Percentiles rank a stretch among this genome's conserved stretches.
These are phyloP conservation scores for Plagodis dolabraria DNA, from an alignment of 2,888 invertebrate genomes.

Conservation along the genomic window DNA sequence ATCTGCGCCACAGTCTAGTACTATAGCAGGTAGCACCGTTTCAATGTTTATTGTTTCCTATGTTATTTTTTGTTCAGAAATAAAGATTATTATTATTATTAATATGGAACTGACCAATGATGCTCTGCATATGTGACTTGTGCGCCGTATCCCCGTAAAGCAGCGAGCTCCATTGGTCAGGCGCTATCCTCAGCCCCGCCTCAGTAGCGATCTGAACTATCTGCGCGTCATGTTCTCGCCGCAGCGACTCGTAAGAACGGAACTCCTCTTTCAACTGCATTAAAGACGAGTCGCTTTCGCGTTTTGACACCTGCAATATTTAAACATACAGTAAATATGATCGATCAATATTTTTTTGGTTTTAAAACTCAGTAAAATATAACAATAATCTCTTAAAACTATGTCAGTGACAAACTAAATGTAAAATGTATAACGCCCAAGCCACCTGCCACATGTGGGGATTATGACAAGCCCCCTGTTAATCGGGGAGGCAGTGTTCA, in stretches of 20 bases:
- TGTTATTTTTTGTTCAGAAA: too few species aligned
- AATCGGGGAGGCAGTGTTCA: too few species aligned
- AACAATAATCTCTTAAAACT: too few species aligned
- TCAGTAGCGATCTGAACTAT: conserved; percentile 99
- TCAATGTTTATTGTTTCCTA: too few species aligned
- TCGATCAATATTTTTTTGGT: too few species aligned
- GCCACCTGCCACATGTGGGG: too few species aligned
- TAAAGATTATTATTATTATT: too few species aligned
- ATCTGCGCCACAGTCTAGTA: too few species aligned
- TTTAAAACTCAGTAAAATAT: too few species aligned
- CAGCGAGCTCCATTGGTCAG: conserved; percentile 99
- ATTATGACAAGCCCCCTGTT: too few species aligned
- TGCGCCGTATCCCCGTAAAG: conserved; percentile 97
- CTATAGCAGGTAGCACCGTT: too few species aligned
- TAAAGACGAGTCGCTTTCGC: conserved; percentile 97
- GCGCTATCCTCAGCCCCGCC: conserved; percentile 97
- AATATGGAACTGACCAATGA: conserved; percentile 1
- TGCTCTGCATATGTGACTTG: conserved; percentile 97
- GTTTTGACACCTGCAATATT: conserved; percentile 91
- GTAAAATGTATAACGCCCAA: too few species aligned
- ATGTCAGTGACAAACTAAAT: background rate
- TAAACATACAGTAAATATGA: background rate
- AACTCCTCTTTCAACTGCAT: conserved; percentile 99
- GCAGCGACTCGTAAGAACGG: conserved; percentile 95
- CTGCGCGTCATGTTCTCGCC: conserved; percentile 98